Evolutionary conservation across 2,113 vertebrate genomes (phyloP), one percentile per base, ranked within the genome.

Genomic region (Mionectes macconnelli): DNA sequence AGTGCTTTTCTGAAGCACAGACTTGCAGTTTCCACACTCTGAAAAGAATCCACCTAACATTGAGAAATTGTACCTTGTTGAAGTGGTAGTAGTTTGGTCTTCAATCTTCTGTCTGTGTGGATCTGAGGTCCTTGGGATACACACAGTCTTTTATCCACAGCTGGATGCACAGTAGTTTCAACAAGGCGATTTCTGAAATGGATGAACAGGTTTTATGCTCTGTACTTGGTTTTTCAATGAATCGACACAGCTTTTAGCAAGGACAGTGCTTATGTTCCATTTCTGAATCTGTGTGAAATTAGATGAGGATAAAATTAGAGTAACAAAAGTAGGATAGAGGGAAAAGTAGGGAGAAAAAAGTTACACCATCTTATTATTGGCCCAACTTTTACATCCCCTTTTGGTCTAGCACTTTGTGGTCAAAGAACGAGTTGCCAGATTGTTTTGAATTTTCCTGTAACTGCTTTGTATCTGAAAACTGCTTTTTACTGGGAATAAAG

Each of bases 401-500:
- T 95, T 95, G 59, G 72, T 89, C 50, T 76, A 90, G 66, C 62
- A n/a, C 60, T 95, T 74, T 45, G 67, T 69, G 83, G 59, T 93
- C 69, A 80, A 87, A 84, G 64, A 96, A 87, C 66, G 62, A 95
- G n/a, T 94, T 96, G 59, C 82, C 62, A 72, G 62, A 37, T 82
- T 93, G 27, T 68, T 94, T 35, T n/a, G 69, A 77, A 87, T 93
- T 95, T 90, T 70, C 76, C 20, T 76, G 30, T 86, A 94, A 39
- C 52, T 94, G 33, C 83, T 95, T 24, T 81, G 2, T 80, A 31
- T 94, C 45, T 92, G 77, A 93, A 91, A 96, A 92, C 88, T 93
- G 49, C 69, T 96, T 72, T 97, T 97, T 93, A 89, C 63, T 77
- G 53, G 93, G 55, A 85, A 55, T 91, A 62, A 95, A 97, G 53